Conservation (phyloP, 2,797 vertebrate genomes). For the Crypturellus tataupa region DNA sequence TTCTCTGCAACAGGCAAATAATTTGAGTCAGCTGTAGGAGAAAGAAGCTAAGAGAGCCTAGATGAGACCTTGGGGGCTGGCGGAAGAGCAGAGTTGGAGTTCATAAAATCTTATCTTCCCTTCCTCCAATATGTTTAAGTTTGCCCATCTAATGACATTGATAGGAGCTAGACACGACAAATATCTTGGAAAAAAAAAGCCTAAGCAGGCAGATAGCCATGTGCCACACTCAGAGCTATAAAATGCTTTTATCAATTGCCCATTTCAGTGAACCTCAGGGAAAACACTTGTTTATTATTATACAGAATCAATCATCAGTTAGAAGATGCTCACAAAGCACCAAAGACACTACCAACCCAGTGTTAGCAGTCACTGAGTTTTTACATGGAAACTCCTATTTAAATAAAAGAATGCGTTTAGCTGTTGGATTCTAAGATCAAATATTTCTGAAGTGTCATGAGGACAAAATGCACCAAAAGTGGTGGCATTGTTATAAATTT, state of each 20-base stretch:
- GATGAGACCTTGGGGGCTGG: not conserved
- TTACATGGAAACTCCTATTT: fast-evolving
- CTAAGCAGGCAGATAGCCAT: not conserved
- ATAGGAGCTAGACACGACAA: not conserved
- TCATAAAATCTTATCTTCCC: not conserved
- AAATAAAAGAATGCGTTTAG: fast-evolving
- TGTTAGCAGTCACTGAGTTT: fast-evolving
- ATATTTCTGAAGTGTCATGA: not conserved
- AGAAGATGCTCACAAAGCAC: not conserved
- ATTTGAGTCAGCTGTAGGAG: not conserved
- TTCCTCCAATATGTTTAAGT: not conserved
- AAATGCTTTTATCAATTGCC: not conserved
- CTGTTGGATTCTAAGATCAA: no score
- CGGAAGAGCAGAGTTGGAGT: fast-evolving
- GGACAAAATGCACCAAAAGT: fast-evolving
- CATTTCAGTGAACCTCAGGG: not conserved
- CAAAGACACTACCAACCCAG: not conserved
- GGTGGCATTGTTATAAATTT: fast-evolving
- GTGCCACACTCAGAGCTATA: not conserved
- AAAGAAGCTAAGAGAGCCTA: not conserved
- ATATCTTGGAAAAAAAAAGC: not conserved
- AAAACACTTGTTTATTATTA: not conserved
- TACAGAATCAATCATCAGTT: fast-evolving
- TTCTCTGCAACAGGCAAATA: not conserved
- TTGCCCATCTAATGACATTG: not conserved